These are phyloP conservation scores for Amphiprion clarkii DNA, from an alignment of 2,797 vertebrate species.

Conservation along the genomic window DNA sequence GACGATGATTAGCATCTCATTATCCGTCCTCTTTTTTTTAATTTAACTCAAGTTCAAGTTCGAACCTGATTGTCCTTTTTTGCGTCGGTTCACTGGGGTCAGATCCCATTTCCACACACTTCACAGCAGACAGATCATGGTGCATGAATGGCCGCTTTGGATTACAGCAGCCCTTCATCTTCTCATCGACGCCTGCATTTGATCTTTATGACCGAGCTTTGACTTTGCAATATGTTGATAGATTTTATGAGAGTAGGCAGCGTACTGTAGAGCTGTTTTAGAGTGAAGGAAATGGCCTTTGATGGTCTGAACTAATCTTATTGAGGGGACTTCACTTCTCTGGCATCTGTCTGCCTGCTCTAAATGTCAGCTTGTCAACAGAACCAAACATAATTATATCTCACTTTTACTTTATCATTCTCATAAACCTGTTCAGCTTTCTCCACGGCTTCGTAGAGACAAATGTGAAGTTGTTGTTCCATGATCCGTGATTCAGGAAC, in stretches of 20 bases:
- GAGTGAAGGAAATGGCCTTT: conserved; percentile 52
- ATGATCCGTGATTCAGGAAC: conserved; percentile 3
- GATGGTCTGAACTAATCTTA: conserved; percentile 60
- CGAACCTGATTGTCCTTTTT: conserved; percentile 20
- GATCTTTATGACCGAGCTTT: conserved; percentile 68
- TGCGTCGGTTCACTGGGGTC: conserved; percentile 25
- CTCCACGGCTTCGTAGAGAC: not conserved
- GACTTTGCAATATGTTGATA: conserved; percentile 72
- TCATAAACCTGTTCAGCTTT: conserved; percentile 24
- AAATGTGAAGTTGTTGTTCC: not conserved
- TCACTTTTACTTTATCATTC: conserved; percentile 40
- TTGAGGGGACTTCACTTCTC: conserved; percentile 48
- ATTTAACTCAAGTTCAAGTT: conserved; percentile 23
- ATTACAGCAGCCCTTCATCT: conserved; percentile 63
- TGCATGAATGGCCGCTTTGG: conserved; percentile 45
- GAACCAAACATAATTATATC: conserved; percentile 32
- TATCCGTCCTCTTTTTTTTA: conserved; percentile 31
- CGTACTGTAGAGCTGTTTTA: conserved; percentile 25
- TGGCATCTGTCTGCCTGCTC: conserved; percentile 35
- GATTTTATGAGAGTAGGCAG: conserved; percentile 66
- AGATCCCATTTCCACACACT: conserved; percentile 26
- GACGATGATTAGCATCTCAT: conserved; percentile 31
- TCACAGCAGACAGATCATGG: conserved; percentile 36
- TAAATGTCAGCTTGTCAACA: not conserved
- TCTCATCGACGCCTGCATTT: conserved; percentile 62